Evolutionary conservation across 1,140 invertebrate species (phyloP).

Genomic region (Maconellicoccus hirsutus): DNA sequence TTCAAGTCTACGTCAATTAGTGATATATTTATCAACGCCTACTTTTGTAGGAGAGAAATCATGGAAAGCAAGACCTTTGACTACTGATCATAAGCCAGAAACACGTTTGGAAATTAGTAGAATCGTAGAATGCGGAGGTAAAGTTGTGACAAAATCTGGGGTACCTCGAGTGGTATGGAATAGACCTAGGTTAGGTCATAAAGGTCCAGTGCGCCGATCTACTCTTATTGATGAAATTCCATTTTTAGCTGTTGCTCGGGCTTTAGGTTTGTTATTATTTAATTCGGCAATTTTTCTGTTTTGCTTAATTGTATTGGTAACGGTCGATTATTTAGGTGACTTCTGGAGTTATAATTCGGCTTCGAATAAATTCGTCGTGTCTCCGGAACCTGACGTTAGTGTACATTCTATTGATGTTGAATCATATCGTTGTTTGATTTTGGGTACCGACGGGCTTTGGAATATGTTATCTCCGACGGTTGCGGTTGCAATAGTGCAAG

Average conservation of each 20-base stretch:
- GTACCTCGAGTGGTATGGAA: constrained; percentile 96
- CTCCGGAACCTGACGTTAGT: constrained; percentile 90
- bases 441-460: constrained; percentile 93
- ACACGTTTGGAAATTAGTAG: constrained; percentile 68
- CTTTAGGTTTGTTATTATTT: constrained; percentile 49
- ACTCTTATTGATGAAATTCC: constrained; percentile 89
- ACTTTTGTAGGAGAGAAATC: constrained; percentile 42
- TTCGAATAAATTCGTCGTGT: constrained; percentile 83
- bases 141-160: constrained; percentile 79
- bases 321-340: constrained; percentile 50
- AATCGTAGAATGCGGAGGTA: constrained; percentile 77
- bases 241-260: constrained; percentile 88
- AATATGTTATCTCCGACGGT: constrained; percentile 79
- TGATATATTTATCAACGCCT: not conserved
- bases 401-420: constrained; percentile 73
- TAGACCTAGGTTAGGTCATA: constrained; percentile 63
- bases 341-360: constrained; percentile 92
- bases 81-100: constrained; percentile 92
- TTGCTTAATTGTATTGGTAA: not conserved
- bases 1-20: not conserved
- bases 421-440: constrained; percentile 72
- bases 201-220: constrained; percentile 67
- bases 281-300: not conserved
- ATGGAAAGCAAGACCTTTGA: constrained; percentile 69
- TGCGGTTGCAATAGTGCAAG: constrained; percentile 74